Percentiles rank a stretch among this genome's conserved stretches.
Evolutionary conservation across 2,797 vertebrate genomes (phyloP).

Genomic region (Notamacropus eugenii): DNA sequence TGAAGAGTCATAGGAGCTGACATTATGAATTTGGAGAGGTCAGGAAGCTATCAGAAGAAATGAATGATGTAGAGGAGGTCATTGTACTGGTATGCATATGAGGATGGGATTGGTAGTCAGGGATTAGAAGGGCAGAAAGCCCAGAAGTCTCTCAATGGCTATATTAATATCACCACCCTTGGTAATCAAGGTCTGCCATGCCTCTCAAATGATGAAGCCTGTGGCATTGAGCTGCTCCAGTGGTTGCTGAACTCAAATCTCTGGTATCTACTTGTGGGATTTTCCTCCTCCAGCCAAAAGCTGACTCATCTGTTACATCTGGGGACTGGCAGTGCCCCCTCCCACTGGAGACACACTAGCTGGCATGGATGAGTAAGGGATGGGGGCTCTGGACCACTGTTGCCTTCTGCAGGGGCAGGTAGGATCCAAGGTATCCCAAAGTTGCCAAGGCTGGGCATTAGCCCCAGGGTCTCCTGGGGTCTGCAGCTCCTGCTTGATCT

Average conservation of each 20-base stretch:
- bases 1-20: constrained; percentile 9
- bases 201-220: constrained; percentile 98
- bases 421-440: constrained; percentile 87
- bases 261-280: constrained; percentile 90
- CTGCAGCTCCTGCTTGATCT: constrained; percentile 93
- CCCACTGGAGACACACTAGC: constrained; percentile 86
- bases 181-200: constrained; percentile 97
- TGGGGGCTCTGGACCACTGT: constrained; percentile 89
- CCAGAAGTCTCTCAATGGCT: constrained; percentile 98
- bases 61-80: neutral
- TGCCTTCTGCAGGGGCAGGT: constrained; percentile 84
- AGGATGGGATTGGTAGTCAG: neutral
- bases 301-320: constrained; percentile 99
- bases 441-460: constrained; percentile 94
- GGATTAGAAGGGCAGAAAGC: constrained; percentile 96
- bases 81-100: neutral
- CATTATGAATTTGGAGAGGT: neutral
- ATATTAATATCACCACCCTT: constrained; percentile 98
- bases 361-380: constrained; percentile 80
- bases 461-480: constrained; percentile 95
- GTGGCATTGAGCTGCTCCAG: constrained; percentile 97
- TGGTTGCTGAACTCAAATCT: constrained; percentile 97
- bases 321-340: constrained; percentile 87
- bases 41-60: constrained; percentile 14
- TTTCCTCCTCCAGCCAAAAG: constrained; percentile 92